A percentile compares a stretch with the other conserved stretches of the same genome.
Evolutionary conservation across 2,888 invertebrate genomes (phyloP).

Genomic region (Carterocephalus palaemon): DNA sequence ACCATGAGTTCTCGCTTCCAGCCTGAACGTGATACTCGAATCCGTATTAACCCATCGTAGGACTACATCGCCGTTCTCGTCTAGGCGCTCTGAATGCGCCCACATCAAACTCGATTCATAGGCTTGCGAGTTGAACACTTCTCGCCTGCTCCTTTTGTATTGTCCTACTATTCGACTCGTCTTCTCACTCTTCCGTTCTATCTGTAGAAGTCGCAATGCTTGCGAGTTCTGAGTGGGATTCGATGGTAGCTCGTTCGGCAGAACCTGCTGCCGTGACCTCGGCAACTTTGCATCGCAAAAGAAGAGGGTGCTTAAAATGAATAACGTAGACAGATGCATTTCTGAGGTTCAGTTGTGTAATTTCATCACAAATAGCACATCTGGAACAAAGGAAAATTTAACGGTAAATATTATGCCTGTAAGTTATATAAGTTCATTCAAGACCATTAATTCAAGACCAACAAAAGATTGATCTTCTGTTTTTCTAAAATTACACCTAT

Average conservation of each 20-base stretch:
- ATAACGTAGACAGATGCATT: slow-evolving; percentile 61
- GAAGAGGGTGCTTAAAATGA: slow-evolving; percentile 60
- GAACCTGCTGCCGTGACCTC: slow-evolving; percentile 49
- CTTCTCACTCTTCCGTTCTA: slow-evolving; percentile 57
- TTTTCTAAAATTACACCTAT: too few species aligned
- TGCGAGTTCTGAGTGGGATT: slow-evolving; percentile 54
- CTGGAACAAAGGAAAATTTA: slow-evolving; percentile 55
- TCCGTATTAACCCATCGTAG: slow-evolving; percentile 87
- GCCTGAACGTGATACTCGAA: slow-evolving; percentile 88
- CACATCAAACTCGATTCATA: slow-evolving; percentile 73
- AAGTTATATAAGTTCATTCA: slow-evolving; percentile 8
- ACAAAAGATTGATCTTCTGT: slow-evolving; percentile 2
- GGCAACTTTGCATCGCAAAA: slow-evolving; percentile 68
- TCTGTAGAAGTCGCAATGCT: slow-evolving; percentile 50
- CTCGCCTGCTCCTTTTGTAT: slow-evolving; percentile 58
- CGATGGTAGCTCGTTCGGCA: slow-evolving; percentile 55
- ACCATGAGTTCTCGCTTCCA: slow-evolving; percentile 90
- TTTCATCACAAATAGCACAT: slow-evolving; percentile 56
- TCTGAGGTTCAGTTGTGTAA: slow-evolving; percentile 40
- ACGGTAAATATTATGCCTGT: too few species aligned
- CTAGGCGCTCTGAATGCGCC: slow-evolving; percentile 79
- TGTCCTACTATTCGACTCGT: slow-evolving; percentile 63
- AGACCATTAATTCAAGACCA: slow-evolving; percentile 1
- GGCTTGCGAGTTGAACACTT: slow-evolving; percentile 67
- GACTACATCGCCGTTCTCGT: slow-evolving; percentile 75